These are phyloP conservation scores for Melinaea marsaeus DNA, from an alignment of 2,888 invertebrate genomes.

Conservation along the genomic window DNA sequence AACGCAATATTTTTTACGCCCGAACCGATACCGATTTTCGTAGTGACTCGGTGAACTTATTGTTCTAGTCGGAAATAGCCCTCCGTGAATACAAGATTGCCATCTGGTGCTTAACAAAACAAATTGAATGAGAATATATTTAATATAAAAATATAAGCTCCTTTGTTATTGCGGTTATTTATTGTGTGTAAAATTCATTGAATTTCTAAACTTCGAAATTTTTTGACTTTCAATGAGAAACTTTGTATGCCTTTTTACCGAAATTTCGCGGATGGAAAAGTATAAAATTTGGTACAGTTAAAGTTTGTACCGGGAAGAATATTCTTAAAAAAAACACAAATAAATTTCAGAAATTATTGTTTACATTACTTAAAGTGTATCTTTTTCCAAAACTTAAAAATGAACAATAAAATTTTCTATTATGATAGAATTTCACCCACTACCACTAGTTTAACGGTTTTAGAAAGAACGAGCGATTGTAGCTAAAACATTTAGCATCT, in stretches of 20 bases:
- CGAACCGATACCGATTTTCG: conserved; percentile 36
- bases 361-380: no score
- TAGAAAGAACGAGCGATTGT: not conserved
- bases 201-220: not conserved
- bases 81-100: conserved; percentile 35
- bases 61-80: conserved; percentile 33
- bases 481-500: conserved; percentile 30
- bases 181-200: not conserved
- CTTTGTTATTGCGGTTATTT: not conserved
- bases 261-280: no score
- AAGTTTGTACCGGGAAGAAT: no score
- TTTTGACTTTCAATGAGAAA: not conserved
- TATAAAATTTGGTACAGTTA: no score
- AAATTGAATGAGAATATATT: conserved; percentile 3
- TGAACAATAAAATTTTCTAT: no score
- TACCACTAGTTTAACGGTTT: no score
- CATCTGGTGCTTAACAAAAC: conserved; percentile 16
- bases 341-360: no score
- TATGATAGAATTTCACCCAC: no score
- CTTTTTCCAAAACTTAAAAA: no score
- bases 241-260: no score
- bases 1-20: conserved; percentile 37
- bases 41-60: conserved; percentile 35
- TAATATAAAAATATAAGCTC: conserved; percentile 2
- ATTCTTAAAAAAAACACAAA: no score